A percentile compares a stretch with the other conserved stretches of the same genome.
phyloP scores from a whole-genome alignment of 2,797 vertebrate genomes.

The Tympanoctomys barrerae region DNA sequence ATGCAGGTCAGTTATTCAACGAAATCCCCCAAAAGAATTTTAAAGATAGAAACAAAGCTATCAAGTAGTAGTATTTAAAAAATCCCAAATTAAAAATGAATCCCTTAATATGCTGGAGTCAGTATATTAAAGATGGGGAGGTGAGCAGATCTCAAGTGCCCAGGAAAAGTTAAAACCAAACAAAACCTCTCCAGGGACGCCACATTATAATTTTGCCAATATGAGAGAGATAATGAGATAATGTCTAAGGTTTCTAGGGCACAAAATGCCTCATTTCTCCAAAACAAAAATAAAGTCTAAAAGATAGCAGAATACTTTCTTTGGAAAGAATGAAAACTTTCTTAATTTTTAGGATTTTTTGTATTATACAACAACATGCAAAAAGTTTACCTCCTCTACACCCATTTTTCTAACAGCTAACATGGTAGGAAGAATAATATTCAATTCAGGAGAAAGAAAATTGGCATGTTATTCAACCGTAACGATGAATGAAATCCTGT shows the following conservation, averaged over 20 bases:
- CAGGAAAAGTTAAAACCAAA: background rate
- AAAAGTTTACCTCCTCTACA: background rate
- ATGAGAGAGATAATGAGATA: background rate
- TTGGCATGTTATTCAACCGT: background rate
- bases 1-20: background rate
- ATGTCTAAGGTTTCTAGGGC: background rate
- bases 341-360: background rate
- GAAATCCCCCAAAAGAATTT: background rate
- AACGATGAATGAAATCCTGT: background rate
- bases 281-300: background rate
- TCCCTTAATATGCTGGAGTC: background rate
- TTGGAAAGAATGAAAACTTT: background rate
- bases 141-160: background rate
- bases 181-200: background rate
- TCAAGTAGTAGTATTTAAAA: background rate
- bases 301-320: background rate
- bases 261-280: background rate
- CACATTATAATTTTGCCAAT: background rate
- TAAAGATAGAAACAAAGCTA: slow-evolving; percentile 9
- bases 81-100: background rate
- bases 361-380: background rate
- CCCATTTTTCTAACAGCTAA: background rate
- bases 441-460: background rate
- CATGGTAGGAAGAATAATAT: background rate
- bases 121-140: too few relatives aligned